These are phyloP conservation scores for Cataglyphis altisquamis DNA, from an alignment of 2,888 invertebrate species.

Conservation along the genomic window DNA sequence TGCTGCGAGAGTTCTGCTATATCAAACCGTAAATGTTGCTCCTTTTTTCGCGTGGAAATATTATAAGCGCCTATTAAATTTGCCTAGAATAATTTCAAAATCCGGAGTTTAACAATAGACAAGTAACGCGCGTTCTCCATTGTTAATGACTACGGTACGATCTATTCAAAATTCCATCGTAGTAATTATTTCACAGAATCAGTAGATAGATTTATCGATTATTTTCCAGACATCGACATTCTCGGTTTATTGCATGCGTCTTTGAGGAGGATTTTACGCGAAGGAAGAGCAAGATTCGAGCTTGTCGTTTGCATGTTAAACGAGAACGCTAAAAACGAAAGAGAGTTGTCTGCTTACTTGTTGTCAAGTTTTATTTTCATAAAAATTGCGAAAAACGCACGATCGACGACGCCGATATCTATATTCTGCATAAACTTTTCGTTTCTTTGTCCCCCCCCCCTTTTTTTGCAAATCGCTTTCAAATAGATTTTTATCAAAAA, in stretches of 20 bases:
- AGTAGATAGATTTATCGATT: conserved; percentile 16
- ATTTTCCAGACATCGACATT: conserved; percentile 41
- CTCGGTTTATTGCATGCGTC: conserved; percentile 42
- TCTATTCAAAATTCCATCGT: background rate
- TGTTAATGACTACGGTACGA: background rate
- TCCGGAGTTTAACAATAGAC: conserved; percentile 25
- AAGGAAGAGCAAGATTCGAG: conserved; percentile 14
- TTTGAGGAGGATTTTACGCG: conserved; percentile 16
- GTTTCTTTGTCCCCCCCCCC: background rate
- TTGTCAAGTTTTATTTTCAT: background rate
- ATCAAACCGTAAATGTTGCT: background rate
- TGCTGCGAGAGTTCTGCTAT: background rate
- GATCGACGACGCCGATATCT: conserved; percentile 51
- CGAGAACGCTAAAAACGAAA: background rate
- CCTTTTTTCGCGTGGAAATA: conserved; percentile 2
- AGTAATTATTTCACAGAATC: conserved; percentile 10
- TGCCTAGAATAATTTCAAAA: conserved; percentile 37
- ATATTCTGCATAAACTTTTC: conserved; percentile 2
- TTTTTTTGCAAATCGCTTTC: conserved; percentile 74
- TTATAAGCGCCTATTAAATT: background rate
- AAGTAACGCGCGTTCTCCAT: conserved; percentile 11
- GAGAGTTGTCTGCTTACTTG: background rate
- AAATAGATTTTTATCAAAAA: conserved; percentile 84
- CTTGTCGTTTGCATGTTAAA: background rate
- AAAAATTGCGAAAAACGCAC: conserved; percentile 50